Conservation (phyloP, 2,113 vertebrate species). For the Mustelus asterias region DNA sequence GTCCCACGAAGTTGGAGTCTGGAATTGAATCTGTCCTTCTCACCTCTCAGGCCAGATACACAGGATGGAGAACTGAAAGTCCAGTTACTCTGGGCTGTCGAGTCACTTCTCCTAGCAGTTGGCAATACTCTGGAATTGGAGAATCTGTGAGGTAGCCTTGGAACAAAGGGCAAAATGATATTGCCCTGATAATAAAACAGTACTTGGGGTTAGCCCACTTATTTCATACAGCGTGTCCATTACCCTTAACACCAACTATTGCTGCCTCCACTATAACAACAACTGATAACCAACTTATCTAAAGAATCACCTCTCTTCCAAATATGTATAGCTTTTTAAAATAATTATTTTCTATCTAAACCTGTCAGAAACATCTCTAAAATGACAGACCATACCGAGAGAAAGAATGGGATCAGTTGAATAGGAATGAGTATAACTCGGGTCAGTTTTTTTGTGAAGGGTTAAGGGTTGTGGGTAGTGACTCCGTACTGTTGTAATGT, state of each 20-base stretch:
- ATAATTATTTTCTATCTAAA: background rate
- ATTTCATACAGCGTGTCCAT: background rate
- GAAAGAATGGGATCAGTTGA: too few relatives aligned
- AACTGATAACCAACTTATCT: background rate
- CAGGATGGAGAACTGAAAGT: background rate
- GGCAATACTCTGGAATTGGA: too few relatives aligned
- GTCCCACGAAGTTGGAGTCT: background rate
- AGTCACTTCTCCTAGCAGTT: background rate
- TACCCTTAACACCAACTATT: background rate
- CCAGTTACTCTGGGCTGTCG: background rate
- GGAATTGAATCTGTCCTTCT: background rate
- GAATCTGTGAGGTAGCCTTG: too few relatives aligned
- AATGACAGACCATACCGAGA: too few relatives aligned
- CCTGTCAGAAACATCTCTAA: too few relatives aligned
- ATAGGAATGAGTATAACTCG: too few relatives aligned
- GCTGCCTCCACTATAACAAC: background rate
- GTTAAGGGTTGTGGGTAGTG: background rate
- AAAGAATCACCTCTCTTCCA: background rate
- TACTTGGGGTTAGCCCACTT: background rate
- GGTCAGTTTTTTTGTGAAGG: too few relatives aligned
- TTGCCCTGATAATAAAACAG: too few relatives aligned
- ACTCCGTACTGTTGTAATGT: too few relatives aligned
- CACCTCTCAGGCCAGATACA: background rate
- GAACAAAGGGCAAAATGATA: too few relatives aligned
- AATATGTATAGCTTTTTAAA: background rate